phyloP scores from a whole-genome alignment of 2,797 vertebrate genomes.

The Decapterus maruadsi region DNA sequence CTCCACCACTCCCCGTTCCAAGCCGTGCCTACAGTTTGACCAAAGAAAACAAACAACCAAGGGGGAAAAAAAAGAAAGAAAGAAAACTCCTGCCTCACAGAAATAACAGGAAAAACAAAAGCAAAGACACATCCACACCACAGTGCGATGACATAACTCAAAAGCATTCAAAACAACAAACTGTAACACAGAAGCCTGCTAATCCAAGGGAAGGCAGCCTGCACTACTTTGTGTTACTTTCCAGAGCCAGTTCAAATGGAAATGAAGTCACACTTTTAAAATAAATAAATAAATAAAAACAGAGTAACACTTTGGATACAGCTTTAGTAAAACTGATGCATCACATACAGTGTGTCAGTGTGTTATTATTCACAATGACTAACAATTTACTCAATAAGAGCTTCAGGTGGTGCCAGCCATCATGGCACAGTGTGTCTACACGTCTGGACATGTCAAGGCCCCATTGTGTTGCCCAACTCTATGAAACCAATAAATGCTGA shows the following conservation, averaged over 20 bases:
- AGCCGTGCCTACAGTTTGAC: slow-evolving; percentile 33
- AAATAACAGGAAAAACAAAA: slow-evolving; percentile 53
- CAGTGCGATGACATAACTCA: slow-evolving; percentile 36
- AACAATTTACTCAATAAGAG: not conserved
- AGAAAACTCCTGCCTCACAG: not conserved
- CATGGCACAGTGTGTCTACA: not conserved
- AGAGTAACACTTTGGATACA: not conserved
- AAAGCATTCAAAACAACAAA: slow-evolving; percentile 36
- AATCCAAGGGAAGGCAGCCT: slow-evolving; percentile 20
- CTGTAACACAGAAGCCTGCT: slow-evolving; percentile 11
- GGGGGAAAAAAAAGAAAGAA: not conserved
- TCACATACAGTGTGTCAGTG: not conserved
- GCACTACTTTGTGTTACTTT: not conserved
- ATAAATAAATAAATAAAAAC: not conserved
- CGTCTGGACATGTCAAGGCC: slow-evolving; percentile 23
- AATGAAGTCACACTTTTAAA: not conserved
- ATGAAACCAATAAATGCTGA: not conserved
- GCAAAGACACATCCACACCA: slow-evolving; percentile 21
- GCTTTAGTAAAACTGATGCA: not conserved
- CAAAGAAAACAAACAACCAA: not conserved
- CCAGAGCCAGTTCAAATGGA: not conserved
- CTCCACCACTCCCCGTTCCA: slow-evolving; percentile 31
- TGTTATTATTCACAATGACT: slow-evolving; percentile 7
- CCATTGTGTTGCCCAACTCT: slow-evolving; percentile 1
- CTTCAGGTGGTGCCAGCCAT: not conserved